These are phyloP conservation scores for Drosophila neotestacea DNA, from an alignment of 2,888 invertebrate species.

Conservation along the genomic window DNA sequence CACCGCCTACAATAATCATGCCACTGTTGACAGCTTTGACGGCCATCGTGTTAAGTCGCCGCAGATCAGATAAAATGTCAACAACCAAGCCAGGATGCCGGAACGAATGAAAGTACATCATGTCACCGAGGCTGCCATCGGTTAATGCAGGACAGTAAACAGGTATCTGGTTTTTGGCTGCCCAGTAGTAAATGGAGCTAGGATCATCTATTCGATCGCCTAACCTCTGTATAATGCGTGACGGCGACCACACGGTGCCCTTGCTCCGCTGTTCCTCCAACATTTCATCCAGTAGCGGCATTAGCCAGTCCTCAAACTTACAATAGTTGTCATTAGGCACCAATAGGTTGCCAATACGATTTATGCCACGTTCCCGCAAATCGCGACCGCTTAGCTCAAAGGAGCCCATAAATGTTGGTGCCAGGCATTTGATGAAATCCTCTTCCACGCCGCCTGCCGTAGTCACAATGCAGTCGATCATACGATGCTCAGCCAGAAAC, in stretches of 20 bases:
- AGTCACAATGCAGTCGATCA: conserved; percentile 98
- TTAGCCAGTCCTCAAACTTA: conserved; percentile 97
- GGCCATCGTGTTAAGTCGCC: conserved; percentile 96
- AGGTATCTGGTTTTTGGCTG: conserved; percentile 97
- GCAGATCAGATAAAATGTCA: conserved; percentile 96
- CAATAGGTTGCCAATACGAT: conserved; percentile 94
- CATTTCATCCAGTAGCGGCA: conserved; percentile 96
- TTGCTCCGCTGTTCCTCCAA: conserved; percentile 93
- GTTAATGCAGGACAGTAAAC: conserved; percentile 99
- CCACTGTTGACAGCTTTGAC: conserved; percentile 97
- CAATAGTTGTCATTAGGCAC: conserved; percentile 99
- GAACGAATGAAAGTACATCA: conserved; percentile 99
- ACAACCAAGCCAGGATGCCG: conserved; percentile 96
- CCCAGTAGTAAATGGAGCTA: conserved; percentile 98
- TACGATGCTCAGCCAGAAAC: conserved; percentile 93
- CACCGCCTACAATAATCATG: conserved; percentile 98
- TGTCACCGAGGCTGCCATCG: conserved; percentile 98
- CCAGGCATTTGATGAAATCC: conserved; percentile 99
- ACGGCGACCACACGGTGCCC: conserved; percentile 95
- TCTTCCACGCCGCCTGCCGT: conserved; percentile 99
- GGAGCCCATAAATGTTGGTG: conserved; percentile 96
- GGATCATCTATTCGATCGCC: conserved; percentile 96
- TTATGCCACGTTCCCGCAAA: conserved; percentile 93
- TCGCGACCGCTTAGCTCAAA: conserved; percentile 93
- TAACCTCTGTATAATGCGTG: conserved; percentile 91